A percentile compares a stretch with the other conserved stretches of the same genome.
phyloP scores from a whole-genome alignment of 2,113 vertebrate species.

The Nestor notabilis region DNA sequence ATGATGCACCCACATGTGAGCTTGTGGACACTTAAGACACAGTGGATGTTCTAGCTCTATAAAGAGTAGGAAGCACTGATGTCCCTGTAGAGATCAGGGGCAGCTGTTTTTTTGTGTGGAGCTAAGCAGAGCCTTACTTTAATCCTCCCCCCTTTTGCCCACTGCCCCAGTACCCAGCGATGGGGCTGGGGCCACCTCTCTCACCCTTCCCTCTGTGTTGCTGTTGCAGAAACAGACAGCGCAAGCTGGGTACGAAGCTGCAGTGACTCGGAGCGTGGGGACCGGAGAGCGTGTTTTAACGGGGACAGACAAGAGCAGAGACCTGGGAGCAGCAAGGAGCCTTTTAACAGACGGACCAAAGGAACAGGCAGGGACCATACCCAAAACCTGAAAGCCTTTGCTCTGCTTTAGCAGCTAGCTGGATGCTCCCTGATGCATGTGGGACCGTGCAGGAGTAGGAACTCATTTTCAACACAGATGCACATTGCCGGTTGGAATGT shows the following conservation, averaged over 20 bases:
- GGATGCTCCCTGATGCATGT: constrained; percentile 85
- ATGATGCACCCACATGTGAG: accelerated
- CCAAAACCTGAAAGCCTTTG: constrained; percentile 79
- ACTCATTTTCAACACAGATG: constrained; percentile 76
- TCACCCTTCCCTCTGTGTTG: not conserved
- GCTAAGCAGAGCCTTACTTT: not conserved
- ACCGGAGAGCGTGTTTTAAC: constrained; percentile 58
- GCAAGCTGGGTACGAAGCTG: constrained; percentile 97
- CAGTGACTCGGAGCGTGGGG: constrained; percentile 81
- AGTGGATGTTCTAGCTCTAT: not conserved
- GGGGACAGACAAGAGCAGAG: constrained; percentile 81
- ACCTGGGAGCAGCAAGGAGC: constrained; percentile 79
- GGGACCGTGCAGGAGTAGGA: constrained; percentile 81
- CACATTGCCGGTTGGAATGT: constrained; percentile 41
- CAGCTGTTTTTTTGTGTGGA: not conserved
- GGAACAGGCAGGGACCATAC: constrained; percentile 75
- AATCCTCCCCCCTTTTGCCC: not conserved
- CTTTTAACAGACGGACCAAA: constrained; percentile 84
- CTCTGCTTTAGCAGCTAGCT: constrained; percentile 81
- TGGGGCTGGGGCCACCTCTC: not conserved
- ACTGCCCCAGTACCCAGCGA: accelerated
- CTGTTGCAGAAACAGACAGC: constrained; percentile 91
- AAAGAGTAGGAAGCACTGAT: not conserved
- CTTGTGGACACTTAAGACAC: not conserved
- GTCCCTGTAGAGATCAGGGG: accelerated